Evolutionary conservation across 2,113 vertebrate genomes (phyloP).

Genomic region (Lagopus leucura): DNA sequence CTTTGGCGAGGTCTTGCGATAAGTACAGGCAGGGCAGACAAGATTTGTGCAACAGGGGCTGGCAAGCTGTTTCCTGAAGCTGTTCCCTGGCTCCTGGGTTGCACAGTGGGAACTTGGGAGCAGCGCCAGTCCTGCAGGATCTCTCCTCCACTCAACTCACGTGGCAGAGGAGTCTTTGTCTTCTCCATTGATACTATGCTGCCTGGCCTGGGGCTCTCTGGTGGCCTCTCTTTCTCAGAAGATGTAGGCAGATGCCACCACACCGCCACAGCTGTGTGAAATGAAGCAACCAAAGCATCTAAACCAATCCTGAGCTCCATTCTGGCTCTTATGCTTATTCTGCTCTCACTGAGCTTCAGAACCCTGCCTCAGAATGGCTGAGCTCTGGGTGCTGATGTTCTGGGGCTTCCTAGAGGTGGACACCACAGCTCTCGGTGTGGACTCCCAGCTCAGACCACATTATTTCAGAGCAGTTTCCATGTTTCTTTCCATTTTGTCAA

Average conservation of each 20-base stretch:
- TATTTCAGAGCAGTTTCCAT: background rate
- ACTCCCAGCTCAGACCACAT: background rate
- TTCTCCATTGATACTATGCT: background rate
- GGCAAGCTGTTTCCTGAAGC: background rate
- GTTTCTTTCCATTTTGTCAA: background rate
- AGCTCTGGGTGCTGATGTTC: background rate
- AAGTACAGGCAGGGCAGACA: background rate
- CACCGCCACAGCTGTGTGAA: background rate
- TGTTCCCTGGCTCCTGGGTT: background rate
- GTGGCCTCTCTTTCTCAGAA: background rate
- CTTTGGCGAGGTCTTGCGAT: background rate
- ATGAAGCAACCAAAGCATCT: background rate
- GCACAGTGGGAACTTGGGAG: accelerated
- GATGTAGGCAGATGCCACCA: background rate
- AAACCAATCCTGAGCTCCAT: background rate
- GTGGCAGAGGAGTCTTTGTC: background rate
- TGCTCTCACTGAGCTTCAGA: accelerated
- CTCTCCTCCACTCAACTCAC: background rate
- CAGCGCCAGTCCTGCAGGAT: background rate
- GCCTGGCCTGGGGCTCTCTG: background rate
- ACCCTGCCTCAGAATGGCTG: background rate
- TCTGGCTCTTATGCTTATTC: background rate
- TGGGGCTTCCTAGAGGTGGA: background rate
- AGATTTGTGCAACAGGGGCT: constrained; percentile 14
- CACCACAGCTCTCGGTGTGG: background rate